These are phyloP conservation scores for Argyrosomus regius DNA, from an alignment of 2,797 vertebrate genomes.

Conservation along the genomic window DNA sequence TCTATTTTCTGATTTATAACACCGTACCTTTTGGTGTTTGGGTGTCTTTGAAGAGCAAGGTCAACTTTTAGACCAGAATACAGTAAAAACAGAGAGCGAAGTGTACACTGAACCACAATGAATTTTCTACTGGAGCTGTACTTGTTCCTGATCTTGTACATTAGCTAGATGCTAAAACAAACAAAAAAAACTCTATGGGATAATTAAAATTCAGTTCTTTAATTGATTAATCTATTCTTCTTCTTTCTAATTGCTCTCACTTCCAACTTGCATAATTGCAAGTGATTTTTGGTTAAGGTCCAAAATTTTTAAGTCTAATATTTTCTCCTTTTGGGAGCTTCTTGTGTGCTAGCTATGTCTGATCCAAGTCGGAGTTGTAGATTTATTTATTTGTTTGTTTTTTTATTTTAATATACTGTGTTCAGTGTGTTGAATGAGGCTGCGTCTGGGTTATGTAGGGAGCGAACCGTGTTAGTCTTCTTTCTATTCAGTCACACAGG, in stretches of 20 bases:
- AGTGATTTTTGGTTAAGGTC: constrained; percentile 50
- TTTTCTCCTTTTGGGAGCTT: constrained; percentile 38
- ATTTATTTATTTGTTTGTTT: constrained; percentile 3
- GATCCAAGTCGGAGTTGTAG: constrained; percentile 2
- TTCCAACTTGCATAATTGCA: constrained; percentile 48
- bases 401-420: constrained; percentile 10
- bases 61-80: not conserved
- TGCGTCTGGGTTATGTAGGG: not conserved
- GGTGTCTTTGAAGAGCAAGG: constrained; percentile 5
- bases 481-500: not conserved
- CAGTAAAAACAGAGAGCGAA: not conserved
- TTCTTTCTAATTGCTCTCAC: constrained; percentile 36
- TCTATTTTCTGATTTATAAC: constrained; percentile 3
- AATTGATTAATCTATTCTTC: constrained; percentile 46
- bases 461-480: not conserved
- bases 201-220: constrained; percentile 46
- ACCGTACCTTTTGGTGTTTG: not conserved
- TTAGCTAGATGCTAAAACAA: constrained; percentile 23
- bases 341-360: constrained; percentile 12
- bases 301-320: constrained; percentile 46
- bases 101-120: not conserved
- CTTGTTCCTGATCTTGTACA: constrained; percentile 26
- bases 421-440: not conserved
- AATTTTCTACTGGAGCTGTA: not conserved
- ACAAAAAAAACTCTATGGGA: constrained; percentile 37